Percentiles rank a stretch among this genome's conserved stretches.
Evolutionary conservation across 2,113 vertebrate species (phyloP).

Genomic region (Emydura subglobosa): DNA sequence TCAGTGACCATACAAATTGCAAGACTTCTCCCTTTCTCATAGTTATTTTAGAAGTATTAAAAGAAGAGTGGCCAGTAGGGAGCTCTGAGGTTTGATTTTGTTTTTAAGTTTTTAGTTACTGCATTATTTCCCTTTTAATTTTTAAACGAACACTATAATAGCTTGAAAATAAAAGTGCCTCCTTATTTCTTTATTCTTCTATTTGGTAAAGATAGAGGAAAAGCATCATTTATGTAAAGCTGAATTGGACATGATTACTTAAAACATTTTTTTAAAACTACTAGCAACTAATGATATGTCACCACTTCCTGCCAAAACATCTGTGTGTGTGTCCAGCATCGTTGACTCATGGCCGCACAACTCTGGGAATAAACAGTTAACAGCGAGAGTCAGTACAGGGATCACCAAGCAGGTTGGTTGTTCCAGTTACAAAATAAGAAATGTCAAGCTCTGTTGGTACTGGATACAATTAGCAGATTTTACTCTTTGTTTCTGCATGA

Average conservation of each 20-base stretch:
- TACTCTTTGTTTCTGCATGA: background rate
- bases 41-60: background rate
- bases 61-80: background rate
- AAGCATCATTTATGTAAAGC: background rate
- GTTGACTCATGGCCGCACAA: constrained; percentile 74
- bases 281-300: background rate
- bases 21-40: constrained; percentile 15
- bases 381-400: constrained; percentile 43
- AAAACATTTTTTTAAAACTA: background rate
- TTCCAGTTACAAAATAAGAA: constrained; percentile 4
- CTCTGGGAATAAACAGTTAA: constrained; percentile 66
- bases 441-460: constrained; percentile 13
- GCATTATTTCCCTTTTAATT: background rate
- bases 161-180: background rate
- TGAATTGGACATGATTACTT: background rate
- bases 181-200: accelerated
- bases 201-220: background rate
- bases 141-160: background rate
- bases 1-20: constrained; percentile 54
- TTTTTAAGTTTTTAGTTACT: background rate
- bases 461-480: background rate
- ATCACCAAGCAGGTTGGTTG: constrained; percentile 14
- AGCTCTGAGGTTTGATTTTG: background rate
- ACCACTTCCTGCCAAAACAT: constrained; percentile 36
- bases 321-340: constrained; percentile 59